Percentiles rank a stretch among this genome's conserved stretches.
Evolutionary conservation across 2,113 vertebrate genomes (phyloP).

Genomic region (Lathamus discolor): DNA sequence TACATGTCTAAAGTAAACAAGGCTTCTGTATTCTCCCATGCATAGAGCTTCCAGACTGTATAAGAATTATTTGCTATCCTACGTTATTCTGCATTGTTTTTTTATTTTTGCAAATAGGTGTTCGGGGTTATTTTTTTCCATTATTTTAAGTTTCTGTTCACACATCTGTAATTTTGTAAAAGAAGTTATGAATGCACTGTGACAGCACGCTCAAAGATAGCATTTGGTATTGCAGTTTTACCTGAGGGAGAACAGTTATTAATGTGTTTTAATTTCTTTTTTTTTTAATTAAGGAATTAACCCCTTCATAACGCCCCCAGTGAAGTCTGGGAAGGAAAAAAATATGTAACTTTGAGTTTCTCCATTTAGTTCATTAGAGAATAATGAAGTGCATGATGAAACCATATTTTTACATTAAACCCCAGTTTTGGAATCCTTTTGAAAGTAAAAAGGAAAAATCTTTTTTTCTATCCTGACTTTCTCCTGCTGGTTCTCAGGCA

Average conservation of each 20-base stretch:
- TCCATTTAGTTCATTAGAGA: neutral
- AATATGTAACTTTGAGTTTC: neutral
- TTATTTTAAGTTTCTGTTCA: conserved; percentile 45
- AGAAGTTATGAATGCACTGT: neutral
- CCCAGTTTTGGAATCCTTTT: neutral
- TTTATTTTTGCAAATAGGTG: conserved; percentile 16
- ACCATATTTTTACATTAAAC: neutral
- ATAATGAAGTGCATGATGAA: neutral
- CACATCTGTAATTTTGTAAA: neutral
- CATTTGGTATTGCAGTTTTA: neutral
- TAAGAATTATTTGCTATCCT: neutral
- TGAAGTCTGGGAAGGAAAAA: neutral
- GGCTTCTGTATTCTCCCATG: neutral
- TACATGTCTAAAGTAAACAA: neutral
- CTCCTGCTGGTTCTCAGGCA: neutral
- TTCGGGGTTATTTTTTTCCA: neutral
- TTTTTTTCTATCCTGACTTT: neutral
- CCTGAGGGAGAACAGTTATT: neutral
- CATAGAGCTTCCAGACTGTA: neutral
- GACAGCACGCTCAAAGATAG: neutral
- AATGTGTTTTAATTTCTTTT: neutral
- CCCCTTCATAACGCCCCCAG: neutral
- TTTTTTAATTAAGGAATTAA: conserved; percentile 16
- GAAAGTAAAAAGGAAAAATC: neutral
- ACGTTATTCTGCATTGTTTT: neutral